Conservation (phyloP, 2,888 invertebrate species). For the Endotricha flammealis region DNA sequence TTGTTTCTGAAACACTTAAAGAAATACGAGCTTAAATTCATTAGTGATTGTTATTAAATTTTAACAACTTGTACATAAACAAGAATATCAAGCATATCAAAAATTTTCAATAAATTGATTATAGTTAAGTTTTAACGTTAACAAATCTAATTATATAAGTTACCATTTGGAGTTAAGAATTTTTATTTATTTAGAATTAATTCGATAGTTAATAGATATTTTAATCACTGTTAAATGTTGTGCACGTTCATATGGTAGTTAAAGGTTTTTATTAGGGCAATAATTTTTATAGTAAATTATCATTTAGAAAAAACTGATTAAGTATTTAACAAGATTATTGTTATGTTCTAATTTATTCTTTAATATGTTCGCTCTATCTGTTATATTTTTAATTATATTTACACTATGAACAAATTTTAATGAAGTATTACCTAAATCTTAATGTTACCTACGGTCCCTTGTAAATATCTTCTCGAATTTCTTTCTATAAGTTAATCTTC, state of each 20-base stretch:
- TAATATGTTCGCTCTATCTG: neutral
- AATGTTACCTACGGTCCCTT: constrained; percentile 57
- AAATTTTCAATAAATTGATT: constrained; percentile 40
- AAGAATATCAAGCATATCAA: constrained; percentile 77
- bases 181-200: constrained; percentile 59
- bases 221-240: constrained; percentile 78
- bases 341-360: constrained; percentile 15
- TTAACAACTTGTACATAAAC: constrained; percentile 43
- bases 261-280: constrained; percentile 62
- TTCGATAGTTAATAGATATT: constrained; percentile 60
- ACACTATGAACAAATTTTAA: constrained; percentile 37
- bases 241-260: constrained; percentile 70
- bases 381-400: constrained; percentile 11
- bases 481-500: constrained; percentile 74
- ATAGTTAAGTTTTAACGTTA: constrained; percentile 40
- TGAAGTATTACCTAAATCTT: constrained; percentile 52
- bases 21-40: constrained; percentile 10
- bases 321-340: constrained; percentile 15
- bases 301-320: constrained; percentile 22
- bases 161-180: constrained; percentile 38
- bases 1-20: too few species aligned
- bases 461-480: constrained; percentile 71
- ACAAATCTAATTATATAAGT: constrained; percentile 48
- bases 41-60: constrained; percentile 21
- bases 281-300: constrained; percentile 56